These are phyloP conservation scores for Acronicta alni DNA, from an alignment of 2,888 invertebrate species.

Conservation along the genomic window DNA sequence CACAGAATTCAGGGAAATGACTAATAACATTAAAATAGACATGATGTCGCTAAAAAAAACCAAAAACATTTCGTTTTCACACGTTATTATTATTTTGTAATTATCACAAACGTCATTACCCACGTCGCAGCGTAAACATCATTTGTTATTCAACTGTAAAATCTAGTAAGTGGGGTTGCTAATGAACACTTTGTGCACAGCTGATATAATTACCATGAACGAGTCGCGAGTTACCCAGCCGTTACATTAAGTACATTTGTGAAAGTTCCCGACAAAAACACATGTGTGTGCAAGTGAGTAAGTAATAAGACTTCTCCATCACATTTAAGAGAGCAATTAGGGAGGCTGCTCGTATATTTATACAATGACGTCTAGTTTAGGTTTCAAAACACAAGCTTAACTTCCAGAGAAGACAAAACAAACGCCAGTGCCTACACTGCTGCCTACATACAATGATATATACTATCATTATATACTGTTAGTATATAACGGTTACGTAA, in stretches of 20 bases:
- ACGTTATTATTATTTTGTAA: constrained; percentile 25
- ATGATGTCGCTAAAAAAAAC: not conserved
- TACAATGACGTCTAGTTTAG: constrained; percentile 19
- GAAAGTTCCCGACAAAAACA: constrained; percentile 38
- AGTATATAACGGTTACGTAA: constrained; percentile 23
- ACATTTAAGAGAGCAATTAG: constrained; percentile 53
- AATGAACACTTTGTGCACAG: constrained; percentile 55
- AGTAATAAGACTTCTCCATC: constrained; percentile 46
- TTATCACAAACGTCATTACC: constrained; percentile 27
- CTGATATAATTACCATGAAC: constrained; percentile 50
- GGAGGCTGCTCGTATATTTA: constrained; percentile 28
- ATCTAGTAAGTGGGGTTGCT: constrained; percentile 45
- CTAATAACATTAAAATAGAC: not conserved
- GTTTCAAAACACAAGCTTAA: too few relatives aligned
- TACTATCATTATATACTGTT: not conserved
- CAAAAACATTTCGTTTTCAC: constrained; percentile 4
- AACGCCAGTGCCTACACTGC: not conserved
- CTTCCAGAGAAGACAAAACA: too few relatives aligned
- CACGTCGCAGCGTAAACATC: constrained; percentile 35
- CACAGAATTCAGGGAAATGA: not conserved
- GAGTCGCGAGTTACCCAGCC: constrained; percentile 41
- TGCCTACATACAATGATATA: constrained; percentile 6
- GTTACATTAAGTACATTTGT: constrained; percentile 52
- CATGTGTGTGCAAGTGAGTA: constrained; percentile 11
- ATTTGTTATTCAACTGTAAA: constrained; percentile 54